Evolutionary conservation across 1,140 invertebrate species (phyloP), one percentile per base, ranked within the genome.

Genomic region (Macrobrachium rosenbergii): DNA sequence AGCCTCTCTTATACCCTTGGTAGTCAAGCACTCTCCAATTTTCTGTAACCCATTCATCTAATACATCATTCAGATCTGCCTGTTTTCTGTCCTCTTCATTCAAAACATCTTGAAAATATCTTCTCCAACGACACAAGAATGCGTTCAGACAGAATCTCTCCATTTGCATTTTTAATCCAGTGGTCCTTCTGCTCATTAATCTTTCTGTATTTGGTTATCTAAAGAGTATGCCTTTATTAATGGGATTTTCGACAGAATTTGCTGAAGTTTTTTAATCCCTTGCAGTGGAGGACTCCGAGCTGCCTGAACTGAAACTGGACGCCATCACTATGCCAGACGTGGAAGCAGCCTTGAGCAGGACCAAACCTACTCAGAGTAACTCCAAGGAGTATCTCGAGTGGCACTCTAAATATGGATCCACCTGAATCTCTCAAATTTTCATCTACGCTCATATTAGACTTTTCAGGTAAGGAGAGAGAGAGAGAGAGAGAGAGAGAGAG

Each of bases 321-420:
- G 91, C 91, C 64, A 93, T 94, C 45, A 92, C 89, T 62, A 94
- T 92, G 58, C 82, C 90, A 6, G 93, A 93, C 91, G 92, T 94
- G n/a, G 89, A 92, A 88, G 84, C 89, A 79, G 93, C 93, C 12
- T 88, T 94, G 58, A 89, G 91, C 84, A 90, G 91, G 80, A 94
- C 93, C 16, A 94, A 93, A 91, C 93, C 93, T 37, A 92, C 93
- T 2, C 90, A 90, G 78, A 90, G 90, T 23, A 93, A 93, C 72
- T 91, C 90, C 62, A 90, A 91, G 58, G 92, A 93, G 90, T 94
- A 93, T 90, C 79, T 88, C 19, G 90, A 91, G 64, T 94, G 93
- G 93, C 92, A 93, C 90, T 90, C 92, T 82, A 92, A 93, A 81
- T 94, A 92, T 90, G 93, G 93, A 82, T 93, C 93, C 76, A 91